phyloP scores from a whole-genome alignment of 2,113 vertebrate species.

The Amia ocellicauda region DNA sequence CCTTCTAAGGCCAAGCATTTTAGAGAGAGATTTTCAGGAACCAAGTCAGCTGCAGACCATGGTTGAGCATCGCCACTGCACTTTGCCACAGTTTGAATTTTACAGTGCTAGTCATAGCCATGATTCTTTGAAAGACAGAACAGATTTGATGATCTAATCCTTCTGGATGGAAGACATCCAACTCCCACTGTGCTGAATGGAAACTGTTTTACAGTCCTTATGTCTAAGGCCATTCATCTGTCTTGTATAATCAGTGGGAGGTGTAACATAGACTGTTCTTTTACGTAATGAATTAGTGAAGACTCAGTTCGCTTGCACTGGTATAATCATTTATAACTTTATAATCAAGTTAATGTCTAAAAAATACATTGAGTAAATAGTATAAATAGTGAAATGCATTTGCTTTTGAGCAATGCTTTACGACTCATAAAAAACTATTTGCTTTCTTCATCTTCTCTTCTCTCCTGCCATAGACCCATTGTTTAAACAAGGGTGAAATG shows the following conservation, averaged over 20 bases:
- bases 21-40: not conserved
- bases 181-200: slow-evolving; percentile 62
- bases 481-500: too few relatives aligned
- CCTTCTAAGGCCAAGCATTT: too few relatives aligned
- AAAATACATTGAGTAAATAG: too few relatives aligned
- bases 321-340: slow-evolving; percentile 18
- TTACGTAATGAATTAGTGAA: slow-evolving; percentile 24
- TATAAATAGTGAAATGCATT: too few relatives aligned
- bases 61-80: not conserved
- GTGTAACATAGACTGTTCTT: slow-evolving; percentile 31
- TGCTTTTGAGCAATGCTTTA: too few relatives aligned
- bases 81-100: not conserved
- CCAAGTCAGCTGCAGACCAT: not conserved
- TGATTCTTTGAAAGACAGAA: slow-evolving; percentile 71
- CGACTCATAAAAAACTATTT: too few relatives aligned
- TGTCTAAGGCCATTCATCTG: slow-evolving; percentile 63
- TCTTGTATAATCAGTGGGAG: slow-evolving; percentile 47
- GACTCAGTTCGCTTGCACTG: slow-evolving; percentile 4
- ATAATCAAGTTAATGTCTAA: too few relatives aligned
- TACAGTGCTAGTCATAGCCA: slow-evolving; percentile 56
- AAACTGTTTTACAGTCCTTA: slow-evolving; percentile 65
- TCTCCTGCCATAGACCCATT: too few relatives aligned
- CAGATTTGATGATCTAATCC: slow-evolving; percentile 68
- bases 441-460: too few relatives aligned
- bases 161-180: slow-evolving; percentile 66